These are phyloP conservation scores for Drosophila punjabiensis DNA, from an alignment of 1,140 invertebrate species.

Conservation along the genomic window DNA sequence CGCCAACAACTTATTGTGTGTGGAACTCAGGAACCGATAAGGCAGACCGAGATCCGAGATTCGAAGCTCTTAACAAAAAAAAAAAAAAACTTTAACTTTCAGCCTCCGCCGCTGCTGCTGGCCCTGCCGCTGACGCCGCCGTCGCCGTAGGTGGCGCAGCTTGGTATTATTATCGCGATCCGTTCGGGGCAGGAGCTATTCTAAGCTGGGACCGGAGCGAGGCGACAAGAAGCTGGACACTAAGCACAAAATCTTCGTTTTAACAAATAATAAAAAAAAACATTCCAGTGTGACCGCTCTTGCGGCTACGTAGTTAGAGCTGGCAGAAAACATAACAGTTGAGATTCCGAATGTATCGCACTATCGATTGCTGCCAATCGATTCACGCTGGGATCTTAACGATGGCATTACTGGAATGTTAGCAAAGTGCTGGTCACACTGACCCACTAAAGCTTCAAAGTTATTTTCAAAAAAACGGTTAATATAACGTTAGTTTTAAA, in stretches of 20 bases:
- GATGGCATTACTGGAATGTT: no score
- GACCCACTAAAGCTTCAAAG: no score
- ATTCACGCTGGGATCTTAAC: no score
- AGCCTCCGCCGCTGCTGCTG: conserved; percentile 4
- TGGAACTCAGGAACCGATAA: neutral
- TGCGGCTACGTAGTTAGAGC: neutral
- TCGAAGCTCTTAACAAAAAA: conserved; percentile 4
- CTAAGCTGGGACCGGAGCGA: neutral
- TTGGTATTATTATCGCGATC: conserved; percentile 3
- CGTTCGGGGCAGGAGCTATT: neutral
- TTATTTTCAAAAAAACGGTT: no score
- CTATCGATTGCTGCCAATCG: no score
- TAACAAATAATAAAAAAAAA: conserved; percentile 18
- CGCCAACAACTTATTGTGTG: neutral
- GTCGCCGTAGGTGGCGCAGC: conserved; percentile 15
- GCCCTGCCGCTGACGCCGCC: conserved; percentile 5
- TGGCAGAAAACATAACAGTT: no score
- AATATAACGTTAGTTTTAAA: conserved; percentile 32
- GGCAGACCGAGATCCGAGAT: neutral
- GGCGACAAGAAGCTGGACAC: conserved; percentile 3
- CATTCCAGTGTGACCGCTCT: conserved; percentile 9
- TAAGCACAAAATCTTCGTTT: conserved; percentile 16
- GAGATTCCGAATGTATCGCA: no score
- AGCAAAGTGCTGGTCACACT: no score
- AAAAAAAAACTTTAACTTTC: no score